Conservation (phyloP, 2,797 vertebrate genomes). For the Enteromius paludinosus region DNA sequence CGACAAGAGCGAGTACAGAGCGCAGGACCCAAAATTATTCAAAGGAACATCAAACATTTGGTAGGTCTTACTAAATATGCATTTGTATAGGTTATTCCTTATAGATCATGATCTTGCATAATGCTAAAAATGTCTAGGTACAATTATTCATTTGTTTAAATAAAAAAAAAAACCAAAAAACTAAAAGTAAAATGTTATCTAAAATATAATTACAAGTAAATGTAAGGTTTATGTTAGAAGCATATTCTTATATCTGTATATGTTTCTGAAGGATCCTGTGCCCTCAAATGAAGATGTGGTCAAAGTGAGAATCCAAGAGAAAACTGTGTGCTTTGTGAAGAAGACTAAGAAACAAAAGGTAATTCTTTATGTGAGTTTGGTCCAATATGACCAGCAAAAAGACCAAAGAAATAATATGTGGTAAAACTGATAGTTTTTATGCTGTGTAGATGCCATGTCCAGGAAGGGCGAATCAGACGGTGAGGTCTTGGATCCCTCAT, state of each 20-base stretch:
- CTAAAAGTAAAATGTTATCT: background rate
- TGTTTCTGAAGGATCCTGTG: conserved; percentile 61
- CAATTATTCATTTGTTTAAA: background rate
- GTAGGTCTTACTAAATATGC: conserved; percentile 28
- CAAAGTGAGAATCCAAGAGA: conserved; percentile 58
- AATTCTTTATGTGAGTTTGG: background rate
- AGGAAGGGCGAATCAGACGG: conserved; percentile 54
- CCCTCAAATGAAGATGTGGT: conserved; percentile 48
- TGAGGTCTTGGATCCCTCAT: conserved; percentile 60
- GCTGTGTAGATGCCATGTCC: conserved; percentile 43
- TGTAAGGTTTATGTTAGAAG: background rate
- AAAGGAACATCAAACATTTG: conserved; percentile 50
- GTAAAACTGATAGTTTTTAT: background rate
- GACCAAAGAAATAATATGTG: background rate
- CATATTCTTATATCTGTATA: background rate
- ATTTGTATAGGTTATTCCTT: background rate
- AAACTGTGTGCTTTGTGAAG: conserved; percentile 42
- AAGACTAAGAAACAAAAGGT: conserved; percentile 68
- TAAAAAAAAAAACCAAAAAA: background rate
- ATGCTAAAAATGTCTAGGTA: background rate
- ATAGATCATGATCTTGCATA: background rate
- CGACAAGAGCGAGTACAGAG: conserved; percentile 56
- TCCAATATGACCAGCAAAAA: background rate
- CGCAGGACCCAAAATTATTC: conserved; percentile 50
- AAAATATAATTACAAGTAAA: background rate